These are phyloP conservation scores for Hyperopisus bebe DNA, from an alignment of 2,113 vertebrate genomes.

Conservation along the genomic window DNA sequence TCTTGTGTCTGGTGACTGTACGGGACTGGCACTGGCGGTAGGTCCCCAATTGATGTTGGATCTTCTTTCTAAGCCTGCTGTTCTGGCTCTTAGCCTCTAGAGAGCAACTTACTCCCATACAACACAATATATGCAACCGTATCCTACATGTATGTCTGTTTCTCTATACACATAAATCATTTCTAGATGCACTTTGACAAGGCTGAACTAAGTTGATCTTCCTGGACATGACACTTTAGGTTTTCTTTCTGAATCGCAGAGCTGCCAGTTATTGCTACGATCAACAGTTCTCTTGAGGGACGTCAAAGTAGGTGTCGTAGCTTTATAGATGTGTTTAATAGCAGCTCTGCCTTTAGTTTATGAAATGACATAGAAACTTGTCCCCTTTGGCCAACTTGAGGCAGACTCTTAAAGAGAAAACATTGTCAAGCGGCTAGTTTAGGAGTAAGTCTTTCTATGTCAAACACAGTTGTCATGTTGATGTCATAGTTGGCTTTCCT, in stretches of 20 bases:
- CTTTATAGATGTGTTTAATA: neutral
- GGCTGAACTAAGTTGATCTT: slow-evolving; percentile 90
- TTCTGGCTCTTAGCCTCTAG: slow-evolving; percentile 76
- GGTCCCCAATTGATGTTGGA: slow-evolving; percentile 90
- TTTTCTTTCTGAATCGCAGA: neutral
- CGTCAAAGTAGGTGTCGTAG: neutral
- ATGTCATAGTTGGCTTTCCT: neutral
- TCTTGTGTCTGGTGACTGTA: slow-evolving; percentile 99
- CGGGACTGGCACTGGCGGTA: slow-evolving; percentile 98
- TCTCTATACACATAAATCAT: slow-evolving; percentile 66
- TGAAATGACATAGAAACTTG: neutral
- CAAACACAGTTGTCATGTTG: neutral
- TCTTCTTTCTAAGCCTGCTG: slow-evolving; percentile 71
- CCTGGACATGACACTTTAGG: neutral
- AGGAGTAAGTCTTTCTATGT: neutral
- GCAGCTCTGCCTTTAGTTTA: neutral
- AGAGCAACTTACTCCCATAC: slow-evolving; percentile 70
- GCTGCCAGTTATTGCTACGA: neutral
- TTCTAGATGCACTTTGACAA: slow-evolving; percentile 71
- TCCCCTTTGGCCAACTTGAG: neutral
- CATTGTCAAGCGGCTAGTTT: neutral
- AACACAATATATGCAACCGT: slow-evolving; percentile 69
- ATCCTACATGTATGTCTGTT: slow-evolving; percentile 52
- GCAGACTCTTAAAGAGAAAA: slow-evolving; percentile 6
- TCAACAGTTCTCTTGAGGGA: neutral